Percentiles rank a stretch among this genome's conserved stretches.
These are phyloP conservation scores for Carterocephalus palaemon DNA, from an alignment of 2,888 invertebrate genomes.

Conservation along the genomic window DNA sequence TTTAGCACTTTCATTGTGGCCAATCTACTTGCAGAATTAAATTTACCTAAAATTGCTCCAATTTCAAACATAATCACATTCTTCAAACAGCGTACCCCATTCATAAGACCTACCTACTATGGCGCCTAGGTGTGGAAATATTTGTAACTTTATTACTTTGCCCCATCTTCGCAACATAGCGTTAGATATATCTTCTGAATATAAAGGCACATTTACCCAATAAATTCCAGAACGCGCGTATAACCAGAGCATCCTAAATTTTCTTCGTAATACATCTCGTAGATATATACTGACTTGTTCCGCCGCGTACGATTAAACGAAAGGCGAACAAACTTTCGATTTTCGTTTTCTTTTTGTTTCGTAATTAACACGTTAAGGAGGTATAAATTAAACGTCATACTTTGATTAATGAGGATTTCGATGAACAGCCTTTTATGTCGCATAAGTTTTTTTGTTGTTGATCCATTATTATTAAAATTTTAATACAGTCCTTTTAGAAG, in stretches of 20 bases:
- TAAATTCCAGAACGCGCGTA: slow-evolving; percentile 8
- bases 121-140: slow-evolving; percentile 6
- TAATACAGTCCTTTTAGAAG: no score
- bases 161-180: slow-evolving; percentile 5
- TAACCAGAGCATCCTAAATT: slow-evolving; percentile 8
- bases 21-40: no score
- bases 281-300: slow-evolving; percentile 6
- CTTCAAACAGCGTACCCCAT: neutral
- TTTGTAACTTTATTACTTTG: slow-evolving; percentile 7
- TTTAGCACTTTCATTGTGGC: no score
- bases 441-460: no score
- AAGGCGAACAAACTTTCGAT: slow-evolving; percentile 4
- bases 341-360: neutral
- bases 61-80: neutral
- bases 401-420: no score
- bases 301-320: neutral
- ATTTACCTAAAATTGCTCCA: no score
- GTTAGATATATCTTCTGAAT: slow-evolving; percentile 5
- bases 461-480: no score
- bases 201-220: slow-evolving; percentile 7
- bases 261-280: slow-evolving; percentile 4
- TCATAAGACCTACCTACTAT: neutral
- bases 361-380: no score
- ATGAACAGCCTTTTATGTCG: no score
- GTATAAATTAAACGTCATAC: no score